A percentile compares a stretch with the other conserved stretches of the same genome.
Conservation (phyloP, 35 echinoderm and acorn worm genomes). For the Chiridota heheva region DNA sequence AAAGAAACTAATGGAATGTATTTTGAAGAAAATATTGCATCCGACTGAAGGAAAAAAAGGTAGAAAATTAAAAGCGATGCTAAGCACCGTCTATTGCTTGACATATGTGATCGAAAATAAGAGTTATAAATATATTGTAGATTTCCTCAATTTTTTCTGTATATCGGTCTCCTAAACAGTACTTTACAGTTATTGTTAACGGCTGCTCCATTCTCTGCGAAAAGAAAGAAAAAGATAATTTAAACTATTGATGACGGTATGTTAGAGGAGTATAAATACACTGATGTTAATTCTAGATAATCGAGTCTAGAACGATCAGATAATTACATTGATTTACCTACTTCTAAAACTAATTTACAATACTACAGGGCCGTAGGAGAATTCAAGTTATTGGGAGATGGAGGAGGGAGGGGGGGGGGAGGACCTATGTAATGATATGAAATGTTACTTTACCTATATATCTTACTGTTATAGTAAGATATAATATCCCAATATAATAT, state of each 20-base stretch:
- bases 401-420: no score
- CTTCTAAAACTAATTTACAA: not conserved
- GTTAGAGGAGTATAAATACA: not conserved
- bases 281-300: not conserved
- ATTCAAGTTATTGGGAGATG: not conserved
- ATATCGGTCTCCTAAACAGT: conserved; percentile 86
- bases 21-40: no score
- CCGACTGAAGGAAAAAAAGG: no score
- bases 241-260: not conserved
- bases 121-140: conserved; percentile 74
- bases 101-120: conserved; percentile 75
- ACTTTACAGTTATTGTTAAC: conserved; percentile 66
- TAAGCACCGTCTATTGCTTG: conserved; percentile 74
- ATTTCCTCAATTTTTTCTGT: conserved; percentile 97
- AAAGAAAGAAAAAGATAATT: conserved; percentile 31
- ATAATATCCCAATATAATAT: not conserved
- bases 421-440: no score
- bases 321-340: not conserved
- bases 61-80: no score
- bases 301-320: not conserved
- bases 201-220: conserved; percentile 87
- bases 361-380: not conserved
- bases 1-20: no score
- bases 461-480: not conserved
- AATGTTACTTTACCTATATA: no score